These are phyloP conservation scores for Oithona nana DNA, from an alignment of 2,888 invertebrate species.

Conservation along the genomic window DNA sequence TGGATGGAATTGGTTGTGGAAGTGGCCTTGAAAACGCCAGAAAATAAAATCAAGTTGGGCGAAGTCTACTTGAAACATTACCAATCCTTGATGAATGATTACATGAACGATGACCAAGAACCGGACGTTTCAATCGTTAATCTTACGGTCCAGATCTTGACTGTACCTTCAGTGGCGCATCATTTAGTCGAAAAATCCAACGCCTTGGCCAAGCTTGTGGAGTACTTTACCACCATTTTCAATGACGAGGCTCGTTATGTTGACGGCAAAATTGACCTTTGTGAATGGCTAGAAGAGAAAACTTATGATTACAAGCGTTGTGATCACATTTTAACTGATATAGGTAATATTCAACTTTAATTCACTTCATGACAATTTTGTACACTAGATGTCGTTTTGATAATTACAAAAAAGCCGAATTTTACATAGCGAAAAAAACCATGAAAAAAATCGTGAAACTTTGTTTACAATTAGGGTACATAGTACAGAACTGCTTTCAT, in stretches of 20 bases:
- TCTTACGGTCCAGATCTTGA: constrained; percentile 3
- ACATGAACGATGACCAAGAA: constrained; percentile 8
- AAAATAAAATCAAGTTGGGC: not conserved
- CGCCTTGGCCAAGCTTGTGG: not conserved
- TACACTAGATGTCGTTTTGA: too few species aligned
- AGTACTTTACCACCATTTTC: not conserved
- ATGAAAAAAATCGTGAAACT: too few species aligned
- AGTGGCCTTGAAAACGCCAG: not conserved
- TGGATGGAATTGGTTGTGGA: not conserved
- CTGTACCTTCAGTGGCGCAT: constrained; percentile 1
- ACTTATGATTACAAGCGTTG: not conserved
- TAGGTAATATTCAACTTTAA: too few species aligned
- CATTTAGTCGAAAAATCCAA: constrained; percentile 5
- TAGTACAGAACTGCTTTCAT: too few species aligned
- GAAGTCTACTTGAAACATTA: constrained; percentile 1
- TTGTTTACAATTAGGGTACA: too few species aligned
- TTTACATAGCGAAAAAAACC: too few species aligned
- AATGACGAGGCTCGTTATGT: not conserved
- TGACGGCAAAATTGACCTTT: not conserved
- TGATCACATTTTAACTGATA: not conserved
- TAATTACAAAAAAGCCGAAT: too few species aligned
- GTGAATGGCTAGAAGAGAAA: constrained; percentile 4
- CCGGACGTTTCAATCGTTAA: not conserved
- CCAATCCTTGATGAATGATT: not conserved
- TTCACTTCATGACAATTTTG: too few species aligned